phyloP scores from a whole-genome alignment of 2,113 vertebrate species.

The Stigmatopora nigra region DNA sequence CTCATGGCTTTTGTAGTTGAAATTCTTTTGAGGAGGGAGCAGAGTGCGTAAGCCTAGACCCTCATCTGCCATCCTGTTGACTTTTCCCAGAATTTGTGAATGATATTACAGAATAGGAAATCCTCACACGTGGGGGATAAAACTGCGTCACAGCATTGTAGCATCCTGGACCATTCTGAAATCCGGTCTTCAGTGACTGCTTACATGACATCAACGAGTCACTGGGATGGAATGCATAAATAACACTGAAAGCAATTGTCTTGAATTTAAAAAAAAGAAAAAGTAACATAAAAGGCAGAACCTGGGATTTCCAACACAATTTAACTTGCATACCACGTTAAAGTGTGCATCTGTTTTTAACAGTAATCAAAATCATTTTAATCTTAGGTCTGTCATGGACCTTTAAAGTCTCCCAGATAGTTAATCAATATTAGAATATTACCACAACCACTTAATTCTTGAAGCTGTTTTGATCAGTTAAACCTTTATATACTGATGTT shows the following conservation, averaged over 20 bases:
- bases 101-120: neutral
- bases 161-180: neutral
- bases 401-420: no score
- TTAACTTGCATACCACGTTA: no score
- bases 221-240: constrained; percentile 13
- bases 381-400: no score
- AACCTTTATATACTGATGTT: constrained; percentile 6
- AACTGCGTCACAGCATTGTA: neutral
- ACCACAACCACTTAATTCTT: neutral
- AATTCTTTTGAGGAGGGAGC: constrained; percentile 2
- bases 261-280: no score
- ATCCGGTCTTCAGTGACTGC: constrained; percentile 9
- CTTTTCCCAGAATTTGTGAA: constrained; percentile 5
- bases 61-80: constrained; percentile 1
- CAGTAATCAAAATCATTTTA: no score
- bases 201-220: constrained; percentile 24
- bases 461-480: neutral
- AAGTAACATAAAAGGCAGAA: no score
- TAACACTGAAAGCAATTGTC: constrained; percentile 2
- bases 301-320: no score
- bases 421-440: neutral
- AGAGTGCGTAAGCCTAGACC: constrained; percentile 8
- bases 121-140: neutral
- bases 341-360: no score
- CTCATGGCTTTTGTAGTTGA: constrained; percentile 5